Evolutionary conservation across 2,797 vertebrate genomes (phyloP).

Genomic region (Pyrocephalus nanus): DNA sequence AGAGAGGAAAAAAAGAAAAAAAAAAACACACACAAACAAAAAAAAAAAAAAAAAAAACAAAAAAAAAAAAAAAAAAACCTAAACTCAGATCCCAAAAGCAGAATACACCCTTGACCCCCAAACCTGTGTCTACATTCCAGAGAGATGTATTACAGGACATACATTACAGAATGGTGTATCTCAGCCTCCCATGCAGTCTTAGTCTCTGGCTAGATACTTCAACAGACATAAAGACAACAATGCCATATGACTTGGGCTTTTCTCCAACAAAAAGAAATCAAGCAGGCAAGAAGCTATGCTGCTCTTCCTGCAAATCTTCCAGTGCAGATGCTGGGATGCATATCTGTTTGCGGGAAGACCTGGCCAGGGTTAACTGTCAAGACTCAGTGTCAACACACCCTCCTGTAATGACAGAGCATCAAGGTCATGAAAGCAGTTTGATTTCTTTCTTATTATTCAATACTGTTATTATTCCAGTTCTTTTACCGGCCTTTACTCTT

Average conservation of each 20-base stretch:
- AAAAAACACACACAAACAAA: no score
- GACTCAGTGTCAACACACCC: not conserved
- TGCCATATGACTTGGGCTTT: not conserved
- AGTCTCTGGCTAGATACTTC: not conserved
- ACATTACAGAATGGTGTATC: not conserved
- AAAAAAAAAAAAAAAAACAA: accelerated
- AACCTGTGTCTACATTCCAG: accelerated
- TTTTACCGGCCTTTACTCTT: not conserved
- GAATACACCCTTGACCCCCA: not conserved
- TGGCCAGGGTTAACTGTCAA: not conserved
- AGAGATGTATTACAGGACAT: not conserved
- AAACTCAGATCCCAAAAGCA: not conserved
- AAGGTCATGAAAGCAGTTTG: not conserved
- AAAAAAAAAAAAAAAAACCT: accelerated
- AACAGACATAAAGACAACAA: not conserved
- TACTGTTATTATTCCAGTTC: not conserved
- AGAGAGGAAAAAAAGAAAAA: accelerated
- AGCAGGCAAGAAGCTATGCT: not conserved
- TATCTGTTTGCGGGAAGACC: not conserved
- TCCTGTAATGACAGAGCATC: not conserved
- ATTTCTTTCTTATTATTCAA: not conserved
- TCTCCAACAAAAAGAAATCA: not conserved
- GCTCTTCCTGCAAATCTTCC: not conserved
- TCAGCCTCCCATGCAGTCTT: not conserved
- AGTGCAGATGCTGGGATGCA: not conserved